Evolutionary conservation across 2,888 invertebrate species (phyloP), one percentile per base, ranked within the genome.

Genomic region (Sphinx pinastri): DNA sequence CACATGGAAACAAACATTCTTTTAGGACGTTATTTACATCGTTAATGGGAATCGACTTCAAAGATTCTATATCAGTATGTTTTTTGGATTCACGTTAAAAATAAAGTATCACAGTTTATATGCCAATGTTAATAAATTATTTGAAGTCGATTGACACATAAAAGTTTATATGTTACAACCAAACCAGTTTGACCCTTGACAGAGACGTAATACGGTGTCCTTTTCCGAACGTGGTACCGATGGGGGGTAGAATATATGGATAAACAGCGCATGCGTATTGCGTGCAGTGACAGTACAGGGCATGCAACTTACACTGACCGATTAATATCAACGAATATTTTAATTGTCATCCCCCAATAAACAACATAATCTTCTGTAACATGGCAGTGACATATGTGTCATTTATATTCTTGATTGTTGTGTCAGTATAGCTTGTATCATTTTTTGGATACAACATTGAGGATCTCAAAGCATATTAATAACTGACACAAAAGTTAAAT

Each of bases 221-320:
- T 63, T 12, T 49, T 8, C 63, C 19, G 47, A 19, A 47, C 19
- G 47, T 47, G 63, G 14, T 63, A 16, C 49, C 49, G 49, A 63
- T 63, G 63, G 63, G 19, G 63, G 19, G 47, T 47, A 63, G 8
- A 49, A 63, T 12, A 77, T 14, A 63, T 63, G 19, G 19, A 19
- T 77, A 80, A 77, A 83, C 84, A 86, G 88, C 88, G 73, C 89
- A 91, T 92, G 91, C 91, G 79, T 81, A 85, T 84, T 70, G 68
- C 88, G 85, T 89, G 89, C 89, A 74, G 68, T 75, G 79, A 78
- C 83, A 55, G 81, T 80, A 79, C 78, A 77, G 77, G 74, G 71
- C 90, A 89, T 91, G 91, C 91, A 83, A 79, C 75, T 76, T 76
- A 81, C 81, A 82, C 84, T 79, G 89, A 88, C 88, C 84, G 74